Base-by-base conservation (phyloP, 2,113 vertebrate genomes). In the Nothobranchius furzeri region DNA sequence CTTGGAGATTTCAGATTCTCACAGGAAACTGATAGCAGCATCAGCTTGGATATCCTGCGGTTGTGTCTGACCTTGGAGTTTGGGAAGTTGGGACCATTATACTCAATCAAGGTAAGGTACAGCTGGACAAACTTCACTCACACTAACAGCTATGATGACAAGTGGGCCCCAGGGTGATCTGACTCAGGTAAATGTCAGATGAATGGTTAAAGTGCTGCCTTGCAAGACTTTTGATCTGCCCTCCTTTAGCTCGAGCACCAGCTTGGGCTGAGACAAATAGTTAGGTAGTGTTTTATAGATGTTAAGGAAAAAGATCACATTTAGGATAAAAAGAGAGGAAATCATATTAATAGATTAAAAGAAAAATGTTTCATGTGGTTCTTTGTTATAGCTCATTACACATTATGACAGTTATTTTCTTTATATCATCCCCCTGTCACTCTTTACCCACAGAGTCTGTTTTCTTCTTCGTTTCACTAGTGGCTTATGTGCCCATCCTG, bases 181-280 rank as follows among this genome's bases (percentile, higher is more conserved):
- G 50, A 24, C 67, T 68, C 60, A 77, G 78, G 81, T 80, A 73
- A 77, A 82, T 77, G 68, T 20, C 45, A 55, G 53, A 15, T 35
- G 73, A 37, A 50, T 45, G 50, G 60, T 47, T 81, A 63, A 74
- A 87, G 69, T 62, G 76, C 55, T 75, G 64, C 59, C 78, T 37
- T 65, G 70, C 62, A 40, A 40, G 37, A 76, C 54, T 76, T 74
- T 78, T 84, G 73, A 74, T 75, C 74, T 71, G 56, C 51, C 40
- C 49, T 59, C 45, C 48, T 55, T 24, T 46, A 37, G 9, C 42
- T 12, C 43, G 12, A 40, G 37, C 37, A 9, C 37, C 37, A 40
- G 37, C 37, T 8, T 40, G 9, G 43, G 25, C 11, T 25, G 71
- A 58, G 64, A 67, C 12, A 12, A 45, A 45, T 2, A 8, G 2